Evolutionary conservation across 2,113 vertebrate genomes (phyloP).

Genomic region (Entelurus aequoreus): DNA sequence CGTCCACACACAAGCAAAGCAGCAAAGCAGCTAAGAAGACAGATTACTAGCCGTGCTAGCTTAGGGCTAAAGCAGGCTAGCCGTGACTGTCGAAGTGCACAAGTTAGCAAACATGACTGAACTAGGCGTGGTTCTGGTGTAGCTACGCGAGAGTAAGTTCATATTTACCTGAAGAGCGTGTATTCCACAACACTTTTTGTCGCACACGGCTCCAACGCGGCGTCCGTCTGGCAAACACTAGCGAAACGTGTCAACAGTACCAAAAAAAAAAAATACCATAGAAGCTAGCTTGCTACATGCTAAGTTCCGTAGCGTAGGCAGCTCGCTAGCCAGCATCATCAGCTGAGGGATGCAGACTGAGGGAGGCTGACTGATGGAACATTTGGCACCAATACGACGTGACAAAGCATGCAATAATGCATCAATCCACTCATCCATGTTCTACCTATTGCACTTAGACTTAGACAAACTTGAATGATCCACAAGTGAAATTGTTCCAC

Average conservation of each 20-base stretch:
- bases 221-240: background rate
- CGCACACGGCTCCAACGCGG: no score
- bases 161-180: background rate
- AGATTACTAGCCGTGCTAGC: conserved; percentile 14
- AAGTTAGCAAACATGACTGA: conserved; percentile 17
- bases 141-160: background rate
- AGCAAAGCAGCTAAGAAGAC: conserved; percentile 15
- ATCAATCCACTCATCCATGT: no score
- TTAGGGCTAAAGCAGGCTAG: conserved; percentile 28
- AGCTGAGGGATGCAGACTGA: conserved; percentile 45
- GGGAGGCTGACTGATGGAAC: background rate
- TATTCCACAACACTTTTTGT: background rate
- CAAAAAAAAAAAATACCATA: conserved; percentile 16
- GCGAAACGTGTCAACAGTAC: conserved; percentile 4
- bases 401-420: background rate
- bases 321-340: conserved; percentile 37
- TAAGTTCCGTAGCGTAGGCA: conserved; percentile 60
- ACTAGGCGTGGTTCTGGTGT: background rate
- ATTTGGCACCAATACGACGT: background rate
- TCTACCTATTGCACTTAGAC: no score
- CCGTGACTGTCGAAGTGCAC: conserved; percentile 32
- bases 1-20: background rate
- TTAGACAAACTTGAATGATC: no score
- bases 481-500: no score
- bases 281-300: conserved; percentile 26